Evolutionary conservation across 1,140 invertebrate species (phyloP).

Genomic region (Drosophila virilis): DNA sequence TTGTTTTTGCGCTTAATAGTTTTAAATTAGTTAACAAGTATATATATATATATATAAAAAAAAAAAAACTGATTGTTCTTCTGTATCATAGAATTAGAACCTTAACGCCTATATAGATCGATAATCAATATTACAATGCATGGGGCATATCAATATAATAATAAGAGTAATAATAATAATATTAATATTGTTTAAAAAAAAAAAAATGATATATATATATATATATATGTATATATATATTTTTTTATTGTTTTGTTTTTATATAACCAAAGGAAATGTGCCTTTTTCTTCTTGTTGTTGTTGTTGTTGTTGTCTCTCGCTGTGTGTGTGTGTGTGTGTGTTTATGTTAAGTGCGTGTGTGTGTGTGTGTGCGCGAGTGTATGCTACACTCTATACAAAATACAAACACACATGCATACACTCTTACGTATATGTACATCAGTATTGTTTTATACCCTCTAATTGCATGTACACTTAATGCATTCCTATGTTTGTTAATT

Average conservation of each 20-base stretch:
- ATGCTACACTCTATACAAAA: constrained; percentile 7
- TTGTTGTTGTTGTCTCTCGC: constrained; percentile 5
- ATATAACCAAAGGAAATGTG: constrained; percentile 58
- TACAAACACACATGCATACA: constrained; percentile 22
- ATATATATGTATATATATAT: constrained; percentile 26
- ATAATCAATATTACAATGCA: constrained; percentile 50
- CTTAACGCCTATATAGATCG: constrained; percentile 38
- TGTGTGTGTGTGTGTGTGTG: background rate
- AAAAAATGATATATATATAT: constrained; percentile 17
- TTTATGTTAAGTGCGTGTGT: constrained; percentile 3
- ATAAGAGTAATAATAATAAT: constrained; percentile 28
- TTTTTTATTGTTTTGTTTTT: constrained; percentile 3
- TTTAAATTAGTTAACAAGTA: constrained; percentile 78
- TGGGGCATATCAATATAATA: constrained; percentile 13
- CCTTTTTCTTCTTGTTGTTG: constrained; percentile 11
- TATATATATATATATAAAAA: too few species aligned
- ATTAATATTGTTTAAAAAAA: constrained; percentile 43
- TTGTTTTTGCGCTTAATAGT: constrained; percentile 24
- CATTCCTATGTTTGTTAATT: constrained; percentile 27
- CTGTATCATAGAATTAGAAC: constrained; percentile 33
- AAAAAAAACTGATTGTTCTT: constrained; percentile 43
- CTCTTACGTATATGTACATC: constrained; percentile 13
- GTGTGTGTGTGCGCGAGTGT: background rate
- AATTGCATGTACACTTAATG: constrained; percentile 33
- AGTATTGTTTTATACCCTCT: constrained; percentile 19